Evolutionary conservation across 2,113 vertebrate genomes (phyloP).

Genomic region (Otocyon megalotis): DNA sequence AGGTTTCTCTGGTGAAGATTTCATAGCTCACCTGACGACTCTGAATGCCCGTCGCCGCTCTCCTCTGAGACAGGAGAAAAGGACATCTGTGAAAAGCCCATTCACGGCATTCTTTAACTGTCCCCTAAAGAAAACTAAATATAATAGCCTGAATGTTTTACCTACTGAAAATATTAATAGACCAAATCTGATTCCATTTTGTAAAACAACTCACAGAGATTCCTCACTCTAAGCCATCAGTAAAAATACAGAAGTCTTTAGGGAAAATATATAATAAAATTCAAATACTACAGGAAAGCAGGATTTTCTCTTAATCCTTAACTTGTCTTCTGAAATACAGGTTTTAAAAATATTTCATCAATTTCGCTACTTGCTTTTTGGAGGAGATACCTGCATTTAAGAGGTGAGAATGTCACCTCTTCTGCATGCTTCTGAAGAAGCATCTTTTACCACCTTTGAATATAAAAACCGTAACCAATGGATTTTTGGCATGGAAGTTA

Average conservation of each 20-base stretch:
- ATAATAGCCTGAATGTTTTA: constrained; percentile 9
- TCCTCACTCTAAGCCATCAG: not conserved
- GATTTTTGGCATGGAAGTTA: not conserved
- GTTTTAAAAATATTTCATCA: not conserved
- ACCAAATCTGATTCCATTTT: constrained; percentile 22
- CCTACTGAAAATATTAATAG: not conserved
- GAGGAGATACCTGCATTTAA: not conserved
- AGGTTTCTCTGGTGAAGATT: constrained; percentile 52
- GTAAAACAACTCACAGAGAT: not conserved
- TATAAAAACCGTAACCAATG: not conserved
- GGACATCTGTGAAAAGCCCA: constrained; percentile 39
- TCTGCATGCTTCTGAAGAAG: not conserved
- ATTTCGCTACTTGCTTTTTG: constrained; percentile 37
- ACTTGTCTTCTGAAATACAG: not conserved
- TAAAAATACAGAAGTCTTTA: not conserved
- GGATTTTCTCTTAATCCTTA: not conserved
- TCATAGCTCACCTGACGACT: constrained; percentile 62
- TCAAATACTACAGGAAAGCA: not conserved
- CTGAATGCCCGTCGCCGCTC: constrained; percentile 44
- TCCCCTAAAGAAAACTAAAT: constrained; percentile 55
- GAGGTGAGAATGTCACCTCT: not conserved
- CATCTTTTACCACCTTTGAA: not conserved
- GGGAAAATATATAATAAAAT: not conserved
- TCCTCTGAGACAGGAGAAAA: constrained; percentile 29
- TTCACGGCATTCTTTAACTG: constrained; percentile 59